Percentiles rank a stretch among this genome's conserved stretches.
Evolutionary conservation across 2,888 invertebrate species (phyloP).

Genomic region (Pasiphila rectangulata): DNA sequence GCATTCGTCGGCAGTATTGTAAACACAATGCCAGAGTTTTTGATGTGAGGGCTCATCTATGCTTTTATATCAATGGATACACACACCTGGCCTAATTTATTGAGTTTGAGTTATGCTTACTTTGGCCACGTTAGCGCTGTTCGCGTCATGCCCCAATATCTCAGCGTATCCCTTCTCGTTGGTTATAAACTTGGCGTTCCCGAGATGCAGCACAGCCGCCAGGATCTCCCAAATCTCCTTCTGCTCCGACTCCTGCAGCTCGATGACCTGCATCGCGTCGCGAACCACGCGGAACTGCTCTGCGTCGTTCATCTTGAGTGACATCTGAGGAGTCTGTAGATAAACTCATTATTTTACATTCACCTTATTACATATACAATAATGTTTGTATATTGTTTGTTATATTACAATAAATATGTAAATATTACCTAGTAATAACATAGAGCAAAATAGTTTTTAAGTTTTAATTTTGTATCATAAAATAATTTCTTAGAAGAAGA

Average conservation of each 20-base stretch:
- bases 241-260: slow-evolving; percentile 86
- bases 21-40: no score
- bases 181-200: slow-evolving; percentile 90
- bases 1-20: no score
- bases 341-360: no score
- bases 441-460: neutral
- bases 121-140: slow-evolving; percentile 82
- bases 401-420: no score
- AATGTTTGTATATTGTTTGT: no score
- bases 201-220: slow-evolving; percentile 91
- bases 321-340: slow-evolving; percentile 48
- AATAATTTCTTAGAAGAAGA: no score
- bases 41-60: no score
- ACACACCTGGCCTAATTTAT: no score
- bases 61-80: no score
- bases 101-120: no score
- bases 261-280: slow-evolving; percentile 89
- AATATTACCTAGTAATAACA: neutral
- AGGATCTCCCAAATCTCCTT: slow-evolving; percentile 89
- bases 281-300: slow-evolving; percentile 85
- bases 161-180: slow-evolving; percentile 85
- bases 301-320: slow-evolving; percentile 78
- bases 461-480: neutral
- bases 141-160: slow-evolving; percentile 83
- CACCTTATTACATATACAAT: no score